A percentile compares a stretch with the other conserved stretches of the same genome.
These are phyloP conservation scores for Cataglyphis altisquamis DNA, from an alignment of 2,888 invertebrate species.

Conservation along the genomic window DNA sequence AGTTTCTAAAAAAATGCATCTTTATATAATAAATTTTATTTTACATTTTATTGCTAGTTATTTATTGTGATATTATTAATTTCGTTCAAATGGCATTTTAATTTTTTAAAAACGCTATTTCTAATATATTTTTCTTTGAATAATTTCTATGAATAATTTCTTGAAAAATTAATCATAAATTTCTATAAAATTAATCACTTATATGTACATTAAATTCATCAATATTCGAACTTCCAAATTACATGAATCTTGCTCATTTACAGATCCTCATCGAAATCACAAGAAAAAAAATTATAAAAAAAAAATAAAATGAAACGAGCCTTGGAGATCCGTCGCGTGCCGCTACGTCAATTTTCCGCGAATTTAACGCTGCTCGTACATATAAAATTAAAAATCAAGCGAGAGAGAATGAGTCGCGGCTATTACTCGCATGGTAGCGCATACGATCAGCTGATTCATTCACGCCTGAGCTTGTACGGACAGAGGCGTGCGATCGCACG, in stretches of 20 bases:
- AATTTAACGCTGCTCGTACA: neutral
- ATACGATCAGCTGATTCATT: neutral
- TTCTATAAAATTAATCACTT: no score
- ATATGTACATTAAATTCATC: no score
- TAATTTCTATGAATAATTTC: no score
- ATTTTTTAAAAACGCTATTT: no score
- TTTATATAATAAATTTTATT: no score
- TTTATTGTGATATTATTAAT: no score
- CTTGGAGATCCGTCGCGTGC: neutral
- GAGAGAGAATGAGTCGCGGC: neutral
- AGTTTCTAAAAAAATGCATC: no score
- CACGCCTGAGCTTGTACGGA: neutral
- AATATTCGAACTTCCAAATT: neutral
- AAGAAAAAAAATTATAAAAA: neutral
- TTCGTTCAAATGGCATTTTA: neutral
- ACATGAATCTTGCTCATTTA: neutral
- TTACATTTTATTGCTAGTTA: no score
- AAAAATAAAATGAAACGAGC: neutral
- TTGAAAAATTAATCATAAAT: no score
- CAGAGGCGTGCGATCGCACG: neutral
- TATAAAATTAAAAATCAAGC: neutral
- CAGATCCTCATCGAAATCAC: neutral
- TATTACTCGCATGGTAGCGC: constrained; percentile 1
- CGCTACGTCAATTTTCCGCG: neutral
- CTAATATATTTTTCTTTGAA: no score